Percentiles rank a stretch among this genome's conserved stretches.
Conservation (phyloP, 2,113 vertebrate genomes). For the Ammodramus savannarum region DNA sequence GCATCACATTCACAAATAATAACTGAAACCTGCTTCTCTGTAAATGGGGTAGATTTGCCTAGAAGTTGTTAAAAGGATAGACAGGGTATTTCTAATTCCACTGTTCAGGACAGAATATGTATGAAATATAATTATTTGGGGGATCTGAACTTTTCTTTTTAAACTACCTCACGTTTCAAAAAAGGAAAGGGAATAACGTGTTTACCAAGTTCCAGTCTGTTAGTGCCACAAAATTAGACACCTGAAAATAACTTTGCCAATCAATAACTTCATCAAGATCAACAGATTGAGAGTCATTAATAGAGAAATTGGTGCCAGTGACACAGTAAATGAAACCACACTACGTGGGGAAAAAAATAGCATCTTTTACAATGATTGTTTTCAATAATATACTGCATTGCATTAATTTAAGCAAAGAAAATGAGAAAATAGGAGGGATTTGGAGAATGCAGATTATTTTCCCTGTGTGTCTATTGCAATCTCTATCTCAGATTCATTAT, state of each 20-base stretch:
- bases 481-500: not conserved
- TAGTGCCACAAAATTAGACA: not conserved
- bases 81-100: not conserved
- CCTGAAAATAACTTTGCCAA: not conserved
- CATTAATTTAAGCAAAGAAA: not conserved
- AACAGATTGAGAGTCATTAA: not conserved
- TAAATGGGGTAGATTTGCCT: not conserved
- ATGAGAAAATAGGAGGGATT: not conserved
- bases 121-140: not conserved
- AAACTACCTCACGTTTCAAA: not conserved
- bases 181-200: not conserved
- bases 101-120: not conserved
- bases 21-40: not conserved
- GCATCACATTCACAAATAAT: not conserved
- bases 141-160: not conserved
- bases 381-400: not conserved
- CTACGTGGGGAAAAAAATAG: rapidly evolving
- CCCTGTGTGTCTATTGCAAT: not conserved
- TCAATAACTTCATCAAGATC: not conserved
- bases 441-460: not conserved
- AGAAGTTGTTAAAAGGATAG: not conserved
- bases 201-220: not conserved
- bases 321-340: not conserved
- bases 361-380: not conserved
- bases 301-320: not conserved